Conservation (phyloP, 2,888 invertebrate genomes). For the Chymomyza caudatula region DNA sequence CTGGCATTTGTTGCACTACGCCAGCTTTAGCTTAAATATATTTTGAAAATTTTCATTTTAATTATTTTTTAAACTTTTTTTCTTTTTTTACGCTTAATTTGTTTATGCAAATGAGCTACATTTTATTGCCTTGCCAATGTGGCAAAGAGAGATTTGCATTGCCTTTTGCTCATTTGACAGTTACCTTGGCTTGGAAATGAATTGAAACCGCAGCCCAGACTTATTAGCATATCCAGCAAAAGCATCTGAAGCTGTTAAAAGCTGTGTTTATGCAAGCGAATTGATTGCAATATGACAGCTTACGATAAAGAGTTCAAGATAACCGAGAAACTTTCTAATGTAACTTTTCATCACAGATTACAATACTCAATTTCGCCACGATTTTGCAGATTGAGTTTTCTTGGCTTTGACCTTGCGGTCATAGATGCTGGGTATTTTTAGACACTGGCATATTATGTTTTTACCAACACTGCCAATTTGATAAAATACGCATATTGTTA, state of each 20-base stretch:
- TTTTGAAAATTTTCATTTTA: not conserved
- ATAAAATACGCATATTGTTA: too few species aligned
- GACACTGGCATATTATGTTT: too few species aligned
- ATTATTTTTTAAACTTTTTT: not conserved
- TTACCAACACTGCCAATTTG: too few species aligned
- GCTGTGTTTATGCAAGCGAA: not conserved
- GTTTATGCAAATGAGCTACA: conserved; percentile 16
- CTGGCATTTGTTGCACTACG: conserved; percentile 32
- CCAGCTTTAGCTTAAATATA: not conserved
- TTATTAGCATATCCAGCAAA: conserved; percentile 31
- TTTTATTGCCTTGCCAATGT: not conserved
- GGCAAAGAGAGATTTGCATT: conserved; percentile 20
- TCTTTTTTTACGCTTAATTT: conserved; percentile 21
- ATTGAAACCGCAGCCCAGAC: conserved; percentile 46
- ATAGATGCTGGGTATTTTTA: too few species aligned
- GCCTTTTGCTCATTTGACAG: conserved; percentile 43
- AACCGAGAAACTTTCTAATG: too few species aligned
- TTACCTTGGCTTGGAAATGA: conserved; percentile 10
- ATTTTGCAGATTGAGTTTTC: too few species aligned
- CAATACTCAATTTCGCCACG: too few species aligned
- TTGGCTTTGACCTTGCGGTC: too few species aligned
- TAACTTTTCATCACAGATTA: too few species aligned
- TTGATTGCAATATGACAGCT: not conserved
- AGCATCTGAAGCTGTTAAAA: not conserved
- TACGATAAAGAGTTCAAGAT: not conserved